Percentiles rank a stretch among this genome's conserved stretches.
These are phyloP conservation scores for Microplitis manilae DNA, from an alignment of 2,888 invertebrate species.

Conservation along the genomic window DNA sequence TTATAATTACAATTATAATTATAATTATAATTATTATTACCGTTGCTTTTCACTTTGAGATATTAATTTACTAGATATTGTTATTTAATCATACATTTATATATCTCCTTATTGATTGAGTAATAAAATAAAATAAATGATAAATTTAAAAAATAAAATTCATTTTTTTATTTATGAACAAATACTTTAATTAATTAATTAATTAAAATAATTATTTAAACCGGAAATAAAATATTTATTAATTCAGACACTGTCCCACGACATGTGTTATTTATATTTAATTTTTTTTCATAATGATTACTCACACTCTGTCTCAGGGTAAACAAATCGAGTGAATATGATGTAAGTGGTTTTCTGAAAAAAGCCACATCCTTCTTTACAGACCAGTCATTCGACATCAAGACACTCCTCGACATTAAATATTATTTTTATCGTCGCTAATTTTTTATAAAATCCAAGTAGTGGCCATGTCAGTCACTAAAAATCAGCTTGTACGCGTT, in stretches of 20 bases:
- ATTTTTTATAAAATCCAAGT: background rate
- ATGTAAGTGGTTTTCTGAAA: constrained; percentile 53
- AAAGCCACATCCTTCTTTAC: constrained; percentile 55
- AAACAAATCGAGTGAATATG: constrained; percentile 26
- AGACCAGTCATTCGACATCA: constrained; percentile 8
- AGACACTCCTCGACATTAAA: background rate
- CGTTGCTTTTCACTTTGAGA: constrained; percentile 26
- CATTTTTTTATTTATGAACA: background rate
- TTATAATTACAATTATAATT: constrained; percentile 24
- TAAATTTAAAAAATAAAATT: constrained; percentile 11
- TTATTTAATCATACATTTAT: constrained; percentile 62
- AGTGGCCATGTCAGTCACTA: background rate
- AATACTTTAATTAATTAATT: background rate
- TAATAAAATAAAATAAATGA: constrained; percentile 52
- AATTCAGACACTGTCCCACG: background rate
- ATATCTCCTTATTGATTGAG: constrained; percentile 57
- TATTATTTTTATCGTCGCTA: background rate
- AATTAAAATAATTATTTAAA: background rate
- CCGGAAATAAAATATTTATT: background rate
- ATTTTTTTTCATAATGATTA: constrained; percentile 10
- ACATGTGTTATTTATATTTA: background rate
- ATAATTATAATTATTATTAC: constrained; percentile 37
- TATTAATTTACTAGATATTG: constrained; percentile 46
- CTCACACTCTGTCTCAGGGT: constrained; percentile 15
- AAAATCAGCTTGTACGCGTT: constrained; percentile 9